A percentile compares a stretch with the other conserved stretches of the same genome.
Evolutionary conservation across 2,797 vertebrate species (phyloP).

Genomic region (Pangasius mekongensis): DNA sequence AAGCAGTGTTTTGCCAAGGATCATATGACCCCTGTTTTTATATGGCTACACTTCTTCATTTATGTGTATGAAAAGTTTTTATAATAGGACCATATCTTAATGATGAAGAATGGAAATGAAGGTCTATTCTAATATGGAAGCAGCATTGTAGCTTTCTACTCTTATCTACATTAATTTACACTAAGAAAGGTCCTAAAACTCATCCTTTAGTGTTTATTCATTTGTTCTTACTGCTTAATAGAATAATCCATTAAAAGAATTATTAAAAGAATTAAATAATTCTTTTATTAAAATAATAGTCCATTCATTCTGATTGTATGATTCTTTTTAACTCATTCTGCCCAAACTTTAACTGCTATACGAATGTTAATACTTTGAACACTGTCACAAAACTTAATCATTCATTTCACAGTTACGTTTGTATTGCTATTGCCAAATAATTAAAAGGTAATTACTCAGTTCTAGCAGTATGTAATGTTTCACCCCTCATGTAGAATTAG

Average conservation of each 20-base stretch:
- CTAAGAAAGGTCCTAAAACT: no score
- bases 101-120: not conserved
- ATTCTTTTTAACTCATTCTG: not conserved
- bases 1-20: constrained; percentile 25
- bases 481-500: not conserved
- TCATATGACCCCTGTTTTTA: not conserved
- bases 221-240: not conserved
- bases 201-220: not conserved
- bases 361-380: not conserved
- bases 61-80: not conserved
- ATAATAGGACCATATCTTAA: constrained; percentile 17
- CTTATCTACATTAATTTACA: not conserved
- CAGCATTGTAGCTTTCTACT: not conserved
- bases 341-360: not conserved
- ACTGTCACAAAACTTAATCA: not conserved
- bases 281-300: no score
- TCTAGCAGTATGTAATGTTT: not conserved
- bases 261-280: no score
- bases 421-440: not conserved
- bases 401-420: not conserved
- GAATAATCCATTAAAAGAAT: no score
- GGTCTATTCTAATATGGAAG: not conserved
- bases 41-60: not conserved
- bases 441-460: not conserved
- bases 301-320: not conserved